Percentiles rank a stretch among this genome's conserved stretches.
Evolutionary conservation across 2,113 vertebrate genomes (phyloP).

Genomic region (Taxidea taxus): DNA sequence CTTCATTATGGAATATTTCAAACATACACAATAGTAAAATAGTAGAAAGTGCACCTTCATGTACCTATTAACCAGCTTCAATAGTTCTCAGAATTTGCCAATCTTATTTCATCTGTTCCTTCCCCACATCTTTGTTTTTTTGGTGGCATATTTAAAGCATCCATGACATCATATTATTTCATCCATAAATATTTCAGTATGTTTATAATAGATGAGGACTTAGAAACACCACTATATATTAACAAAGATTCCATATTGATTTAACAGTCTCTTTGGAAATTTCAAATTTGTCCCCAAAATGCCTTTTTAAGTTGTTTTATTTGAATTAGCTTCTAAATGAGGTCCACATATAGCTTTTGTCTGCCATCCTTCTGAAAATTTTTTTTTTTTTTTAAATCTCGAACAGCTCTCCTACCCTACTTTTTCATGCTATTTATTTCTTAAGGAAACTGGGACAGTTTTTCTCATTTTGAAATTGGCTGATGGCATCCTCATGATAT

Average conservation of each 20-base stretch:
- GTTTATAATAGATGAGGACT: not conserved
- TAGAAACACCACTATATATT: not conserved
- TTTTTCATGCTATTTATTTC: slow-evolving; percentile 31
- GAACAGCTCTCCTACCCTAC: accelerated
- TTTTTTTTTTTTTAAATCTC: not conserved
- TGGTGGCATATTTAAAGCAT: not conserved
- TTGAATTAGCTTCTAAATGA: not conserved
- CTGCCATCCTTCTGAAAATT: slow-evolving; percentile 7
- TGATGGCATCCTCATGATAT: not conserved
- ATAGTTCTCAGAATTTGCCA: not conserved
- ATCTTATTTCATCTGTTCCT: not conserved
- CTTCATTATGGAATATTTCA: not conserved
- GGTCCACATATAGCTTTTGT: not conserved
- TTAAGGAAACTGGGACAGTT: not conserved
- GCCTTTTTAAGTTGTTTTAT: not conserved
- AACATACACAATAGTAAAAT: not conserved
- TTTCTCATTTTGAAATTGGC: slow-evolving; percentile 13
- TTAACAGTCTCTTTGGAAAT: not conserved
- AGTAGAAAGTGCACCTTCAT: not conserved
- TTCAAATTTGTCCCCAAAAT: not conserved
- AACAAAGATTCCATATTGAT: not conserved
- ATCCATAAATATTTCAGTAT: not conserved
- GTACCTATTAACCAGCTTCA: not conserved
- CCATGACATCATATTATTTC: not conserved
- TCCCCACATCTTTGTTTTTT: not conserved